phyloP scores from a whole-genome alignment of 2,797 vertebrate species.

The Sebastes miniatus region DNA sequence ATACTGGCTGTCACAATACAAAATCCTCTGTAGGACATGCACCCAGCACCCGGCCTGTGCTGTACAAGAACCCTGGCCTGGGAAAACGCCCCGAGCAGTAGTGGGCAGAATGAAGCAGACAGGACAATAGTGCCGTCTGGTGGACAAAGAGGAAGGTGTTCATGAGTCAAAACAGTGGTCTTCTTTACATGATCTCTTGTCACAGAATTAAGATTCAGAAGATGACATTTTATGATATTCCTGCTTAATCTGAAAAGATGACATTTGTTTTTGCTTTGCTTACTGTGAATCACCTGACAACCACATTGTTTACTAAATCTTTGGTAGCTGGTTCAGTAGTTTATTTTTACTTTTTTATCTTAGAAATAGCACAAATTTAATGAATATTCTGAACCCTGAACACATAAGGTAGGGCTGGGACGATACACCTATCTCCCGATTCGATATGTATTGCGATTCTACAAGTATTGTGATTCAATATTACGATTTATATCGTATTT shows the following conservation, averaged over 20 bases:
- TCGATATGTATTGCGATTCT: too few species aligned
- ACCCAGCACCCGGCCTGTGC: background rate
- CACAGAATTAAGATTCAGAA: background rate
- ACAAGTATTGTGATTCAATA: too few species aligned
- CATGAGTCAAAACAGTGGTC: background rate
- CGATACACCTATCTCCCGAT: too few species aligned
- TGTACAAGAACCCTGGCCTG: background rate
- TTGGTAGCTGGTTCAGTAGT: background rate
- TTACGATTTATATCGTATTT: too few species aligned
- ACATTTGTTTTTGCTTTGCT: background rate
- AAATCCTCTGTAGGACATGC: background rate
- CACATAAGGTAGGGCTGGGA: too few species aligned
- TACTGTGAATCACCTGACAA: background rate
- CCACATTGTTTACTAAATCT: background rate
- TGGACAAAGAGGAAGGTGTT: constrained; percentile 23
- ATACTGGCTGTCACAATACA: background rate
- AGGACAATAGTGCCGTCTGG: constrained; percentile 53
- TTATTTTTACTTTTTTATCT: background rate
- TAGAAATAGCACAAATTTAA: background rate
- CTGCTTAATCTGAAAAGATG: background rate
- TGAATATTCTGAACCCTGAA: background rate
- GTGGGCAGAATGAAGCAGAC: background rate
- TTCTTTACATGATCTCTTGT: background rate
- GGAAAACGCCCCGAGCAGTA: constrained; percentile 54
- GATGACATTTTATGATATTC: background rate